Percentiles rank a stretch among this genome's conserved stretches.
Evolutionary conservation across 2,113 vertebrate genomes (phyloP).

Genomic region (Nibea coibor): DNA sequence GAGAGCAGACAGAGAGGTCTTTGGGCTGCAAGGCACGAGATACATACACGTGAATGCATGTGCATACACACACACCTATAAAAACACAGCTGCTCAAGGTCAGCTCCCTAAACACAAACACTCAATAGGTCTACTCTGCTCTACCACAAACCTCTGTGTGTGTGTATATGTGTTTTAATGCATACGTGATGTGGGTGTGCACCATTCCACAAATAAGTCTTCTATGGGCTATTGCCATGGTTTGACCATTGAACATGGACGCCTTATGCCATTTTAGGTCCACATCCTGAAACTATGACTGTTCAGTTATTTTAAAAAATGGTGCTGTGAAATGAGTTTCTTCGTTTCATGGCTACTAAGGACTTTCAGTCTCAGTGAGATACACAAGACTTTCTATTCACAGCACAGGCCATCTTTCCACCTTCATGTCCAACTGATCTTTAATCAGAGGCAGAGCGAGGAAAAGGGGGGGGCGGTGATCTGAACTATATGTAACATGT

Average conservation of each 20-base stretch:
- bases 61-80: constrained; percentile 38
- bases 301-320: not conserved
- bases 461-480: not conserved
- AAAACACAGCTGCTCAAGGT: constrained; percentile 71
- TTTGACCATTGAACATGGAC: constrained; percentile 7
- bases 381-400: not conserved
- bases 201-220: constrained; percentile 5
- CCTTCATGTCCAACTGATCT: not conserved
- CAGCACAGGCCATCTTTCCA: not conserved
- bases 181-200: constrained; percentile 32
- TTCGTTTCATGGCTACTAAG: not conserved
- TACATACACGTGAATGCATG: constrained; percentile 3
- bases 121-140: constrained; percentile 44
- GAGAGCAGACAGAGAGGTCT: constrained; percentile 58
- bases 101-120: constrained; percentile 66
- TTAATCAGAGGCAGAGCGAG: not conserved
- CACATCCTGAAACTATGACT: constrained; percentile 10
- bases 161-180: constrained; percentile 12
- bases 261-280: constrained; percentile 3
- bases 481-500: not conserved
- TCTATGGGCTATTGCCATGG: not conserved
- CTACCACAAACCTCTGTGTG: constrained; percentile 30
- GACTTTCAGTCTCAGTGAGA: not conserved
- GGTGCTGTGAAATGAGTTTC: not conserved
- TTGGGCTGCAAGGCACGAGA: constrained; percentile 34